Conservation (phyloP, 2,888 invertebrate species). For the Schizaphis graminum region DNA sequence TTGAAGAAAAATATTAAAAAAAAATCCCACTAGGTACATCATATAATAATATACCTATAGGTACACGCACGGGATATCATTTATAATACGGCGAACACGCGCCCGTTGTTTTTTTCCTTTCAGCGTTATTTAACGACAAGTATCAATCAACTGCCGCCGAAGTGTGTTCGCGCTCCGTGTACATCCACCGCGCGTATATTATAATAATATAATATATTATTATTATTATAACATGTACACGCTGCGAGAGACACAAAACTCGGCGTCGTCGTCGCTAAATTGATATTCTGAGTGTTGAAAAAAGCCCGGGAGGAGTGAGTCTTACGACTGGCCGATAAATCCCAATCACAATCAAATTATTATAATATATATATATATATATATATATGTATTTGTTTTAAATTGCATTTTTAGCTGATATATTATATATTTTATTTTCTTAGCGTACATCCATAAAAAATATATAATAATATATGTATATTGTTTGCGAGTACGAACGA, state of each 20-base stretch:
- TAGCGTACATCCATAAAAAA: background rate
- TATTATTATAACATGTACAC: background rate
- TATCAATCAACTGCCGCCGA: slow-evolving; percentile 29
- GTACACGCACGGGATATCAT: background rate
- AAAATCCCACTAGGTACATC: background rate
- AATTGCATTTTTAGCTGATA: background rate
- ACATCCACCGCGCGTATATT: background rate
- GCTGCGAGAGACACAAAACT: background rate
- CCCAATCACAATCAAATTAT: background rate
- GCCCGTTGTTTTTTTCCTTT: background rate
- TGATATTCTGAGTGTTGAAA: slow-evolving; percentile 46
- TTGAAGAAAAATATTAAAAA: background rate
- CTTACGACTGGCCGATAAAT: slow-evolving; percentile 20
- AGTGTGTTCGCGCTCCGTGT: background rate
- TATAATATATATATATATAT: no score
- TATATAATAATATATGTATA: background rate
- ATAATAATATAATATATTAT: background rate
- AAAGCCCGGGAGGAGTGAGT: slow-evolving; percentile 33
- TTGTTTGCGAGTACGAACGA: background rate
- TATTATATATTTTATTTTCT: background rate
- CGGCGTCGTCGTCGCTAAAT: slow-evolving; percentile 25
- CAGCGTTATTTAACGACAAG: slow-evolving; percentile 15
- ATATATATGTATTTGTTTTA: background rate
- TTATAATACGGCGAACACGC: slow-evolving; percentile 12
- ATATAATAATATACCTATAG: background rate